Conservation (phyloP, 2,888 invertebrate species). For the Lithodes maja region DNA sequence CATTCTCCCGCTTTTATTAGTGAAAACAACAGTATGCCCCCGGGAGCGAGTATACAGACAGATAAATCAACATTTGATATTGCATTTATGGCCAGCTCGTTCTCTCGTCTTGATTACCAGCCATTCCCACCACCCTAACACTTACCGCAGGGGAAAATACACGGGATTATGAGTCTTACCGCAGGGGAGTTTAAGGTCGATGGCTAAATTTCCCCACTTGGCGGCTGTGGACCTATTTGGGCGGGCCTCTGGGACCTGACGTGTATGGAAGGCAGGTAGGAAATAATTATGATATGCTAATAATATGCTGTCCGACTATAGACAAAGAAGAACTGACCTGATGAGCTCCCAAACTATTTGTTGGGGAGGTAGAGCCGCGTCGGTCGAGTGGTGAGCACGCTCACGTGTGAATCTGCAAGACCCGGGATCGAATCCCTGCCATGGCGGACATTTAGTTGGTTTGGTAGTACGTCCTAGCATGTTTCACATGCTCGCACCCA, state of each 20-base stretch:
- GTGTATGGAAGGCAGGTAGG: slow-evolving; percentile 61
- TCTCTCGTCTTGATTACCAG: not conserved
- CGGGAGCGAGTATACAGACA: not conserved
- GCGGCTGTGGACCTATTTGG: slow-evolving; percentile 4
- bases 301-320: slow-evolving; percentile 45
- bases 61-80: slow-evolving; percentile 26
- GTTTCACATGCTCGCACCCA: too few relatives aligned
- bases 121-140: not conserved
- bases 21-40: slow-evolving; percentile 11
- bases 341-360: slow-evolving; percentile 58
- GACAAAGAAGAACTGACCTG: slow-evolving; percentile 57
- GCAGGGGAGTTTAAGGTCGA: slow-evolving; percentile 6
- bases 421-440: too few relatives aligned
- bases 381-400: too few relatives aligned
- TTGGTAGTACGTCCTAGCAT: too few relatives aligned
- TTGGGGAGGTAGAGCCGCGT: slow-evolving; percentile 27
- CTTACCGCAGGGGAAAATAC: not conserved
- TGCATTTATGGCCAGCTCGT: slow-evolving; percentile 14
- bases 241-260: slow-evolving; percentile 35
- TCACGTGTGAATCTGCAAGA: too few relatives aligned
- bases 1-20: slow-evolving; percentile 36
- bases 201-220: not conserved
- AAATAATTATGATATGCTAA: slow-evolving; percentile 67
- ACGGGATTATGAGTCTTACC: not conserved
- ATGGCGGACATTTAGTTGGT: too few relatives aligned